phyloP scores from a whole-genome alignment of 2,113 vertebrate genomes.

The Cephalopterus ornatus region DNA sequence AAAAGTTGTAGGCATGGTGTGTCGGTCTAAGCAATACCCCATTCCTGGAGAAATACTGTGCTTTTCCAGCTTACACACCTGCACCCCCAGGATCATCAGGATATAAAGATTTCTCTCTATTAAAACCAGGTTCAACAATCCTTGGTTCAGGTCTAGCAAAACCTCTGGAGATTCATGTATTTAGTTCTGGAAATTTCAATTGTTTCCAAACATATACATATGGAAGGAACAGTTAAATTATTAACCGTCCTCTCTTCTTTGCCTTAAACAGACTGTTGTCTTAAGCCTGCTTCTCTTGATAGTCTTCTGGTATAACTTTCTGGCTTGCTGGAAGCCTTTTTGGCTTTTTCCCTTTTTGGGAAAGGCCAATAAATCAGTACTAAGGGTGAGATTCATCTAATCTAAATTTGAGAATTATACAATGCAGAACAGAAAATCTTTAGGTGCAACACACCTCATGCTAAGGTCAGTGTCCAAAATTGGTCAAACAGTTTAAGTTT shows the following conservation, averaged over 20 bases:
- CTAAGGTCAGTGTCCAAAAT: neutral
- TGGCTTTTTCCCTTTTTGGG: neutral
- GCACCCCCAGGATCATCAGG: neutral
- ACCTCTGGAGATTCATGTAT: neutral
- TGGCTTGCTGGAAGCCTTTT: neutral
- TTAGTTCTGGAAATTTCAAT: neutral
- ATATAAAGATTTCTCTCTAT: neutral
- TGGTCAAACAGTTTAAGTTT: neutral
- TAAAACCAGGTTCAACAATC: neutral
- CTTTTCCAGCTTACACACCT: neutral
- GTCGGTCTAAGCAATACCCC: neutral
- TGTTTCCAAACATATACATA: neutral
- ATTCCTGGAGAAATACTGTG: neutral
- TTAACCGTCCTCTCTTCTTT: neutral
- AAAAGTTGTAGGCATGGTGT: neutral
- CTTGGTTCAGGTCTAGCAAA: neutral
- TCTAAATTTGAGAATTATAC: neutral
- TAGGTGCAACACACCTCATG: neutral
- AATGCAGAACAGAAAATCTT: neutral
- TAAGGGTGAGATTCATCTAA: neutral
- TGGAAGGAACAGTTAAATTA: neutral
- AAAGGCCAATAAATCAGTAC: neutral
- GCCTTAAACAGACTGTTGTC: neutral
- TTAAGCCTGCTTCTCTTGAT: neutral
- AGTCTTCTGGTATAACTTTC: neutral